A percentile compares a stretch with the other conserved stretches of the same genome.
Conservation (phyloP, 64 coral and sea anemone genomes). For the Hydrozoanthus tunicans region DNA sequence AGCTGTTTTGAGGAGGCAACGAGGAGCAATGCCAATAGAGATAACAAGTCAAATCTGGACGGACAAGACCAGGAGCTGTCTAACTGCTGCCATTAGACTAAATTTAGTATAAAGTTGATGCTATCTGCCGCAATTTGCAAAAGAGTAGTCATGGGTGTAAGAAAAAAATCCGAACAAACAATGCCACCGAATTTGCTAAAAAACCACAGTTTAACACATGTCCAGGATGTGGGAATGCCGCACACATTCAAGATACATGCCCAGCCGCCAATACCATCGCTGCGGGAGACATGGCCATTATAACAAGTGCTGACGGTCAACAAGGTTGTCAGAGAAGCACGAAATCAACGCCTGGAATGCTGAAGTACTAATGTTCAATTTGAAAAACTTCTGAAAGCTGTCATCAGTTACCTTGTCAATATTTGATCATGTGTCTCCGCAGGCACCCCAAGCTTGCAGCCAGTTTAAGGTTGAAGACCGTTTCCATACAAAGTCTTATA, state of each 20-base stretch:
- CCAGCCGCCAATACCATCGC: not conserved
- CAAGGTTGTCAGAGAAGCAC: constrained; percentile 15
- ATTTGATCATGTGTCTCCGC: too few species aligned
- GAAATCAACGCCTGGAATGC: constrained; percentile 1
- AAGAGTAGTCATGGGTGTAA: not conserved
- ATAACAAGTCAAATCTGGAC: not conserved
- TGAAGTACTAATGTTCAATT: not conserved
- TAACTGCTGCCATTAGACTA: not conserved
- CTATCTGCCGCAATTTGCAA: not conserved
- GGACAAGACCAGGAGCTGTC: not conserved
- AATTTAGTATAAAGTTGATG: not conserved
- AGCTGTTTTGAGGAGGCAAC: not conserved
- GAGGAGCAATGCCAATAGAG: not conserved
- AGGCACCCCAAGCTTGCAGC: too few species aligned
- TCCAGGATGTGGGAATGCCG: not conserved
- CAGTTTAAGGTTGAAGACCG: too few species aligned
- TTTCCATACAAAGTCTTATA: too few species aligned
- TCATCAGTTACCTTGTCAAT: too few species aligned
- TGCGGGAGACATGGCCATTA: constrained; percentile 17
- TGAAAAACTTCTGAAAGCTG: too few species aligned
- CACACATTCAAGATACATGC: not conserved
- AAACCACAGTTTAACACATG: not conserved
- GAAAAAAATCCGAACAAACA: not conserved
- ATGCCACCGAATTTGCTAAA: not conserved
- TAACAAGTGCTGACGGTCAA: not conserved